A percentile compares a stretch with the other conserved stretches of the same genome.
Conservation (phyloP, 2,113 vertebrate genomes). For the Protobothrops mucrosquamatus region DNA sequence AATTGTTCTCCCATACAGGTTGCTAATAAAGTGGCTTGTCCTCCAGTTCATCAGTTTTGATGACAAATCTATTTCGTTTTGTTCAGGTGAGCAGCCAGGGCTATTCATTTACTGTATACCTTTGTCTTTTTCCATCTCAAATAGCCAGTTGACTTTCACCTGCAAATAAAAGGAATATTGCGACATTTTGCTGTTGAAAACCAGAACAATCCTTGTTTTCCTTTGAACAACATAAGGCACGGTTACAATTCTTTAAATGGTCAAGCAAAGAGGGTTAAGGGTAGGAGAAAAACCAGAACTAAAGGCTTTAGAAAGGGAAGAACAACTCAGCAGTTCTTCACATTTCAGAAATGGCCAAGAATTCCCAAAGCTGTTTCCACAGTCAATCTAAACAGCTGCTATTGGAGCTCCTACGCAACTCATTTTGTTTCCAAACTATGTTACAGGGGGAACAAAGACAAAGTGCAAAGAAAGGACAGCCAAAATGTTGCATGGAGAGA, state of each 20-base stretch:
- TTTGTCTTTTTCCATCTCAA: neutral
- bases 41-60: neutral
- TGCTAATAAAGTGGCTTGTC: neutral
- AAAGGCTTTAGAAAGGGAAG: rapidly evolving
- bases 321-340: slow-evolving; percentile 18
- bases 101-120: neutral
- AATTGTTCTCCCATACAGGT: neutral
- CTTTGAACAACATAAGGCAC: neutral
- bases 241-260: no score
- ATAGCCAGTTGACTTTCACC: neutral
- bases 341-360: slow-evolving; percentile 39
- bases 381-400: slow-evolving; percentile 50
- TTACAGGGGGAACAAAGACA: slow-evolving; percentile 40
- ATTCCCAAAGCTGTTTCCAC: slow-evolving; percentile 33
- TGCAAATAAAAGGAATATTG: neutral
- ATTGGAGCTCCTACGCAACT: slow-evolving; percentile 20
- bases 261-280: neutral
- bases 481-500: slow-evolving; percentile 47
- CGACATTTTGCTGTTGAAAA: neutral
- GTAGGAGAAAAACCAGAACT: neutral
- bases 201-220: neutral
- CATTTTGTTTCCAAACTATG: slow-evolving; percentile 58
- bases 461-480: slow-evolving; percentile 66
- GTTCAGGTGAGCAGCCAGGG: neutral
- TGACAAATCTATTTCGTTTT: neutral